Base-by-base conservation (phyloP, 2,797 vertebrate genomes). In the Melanotaenia boesemani region DNA sequence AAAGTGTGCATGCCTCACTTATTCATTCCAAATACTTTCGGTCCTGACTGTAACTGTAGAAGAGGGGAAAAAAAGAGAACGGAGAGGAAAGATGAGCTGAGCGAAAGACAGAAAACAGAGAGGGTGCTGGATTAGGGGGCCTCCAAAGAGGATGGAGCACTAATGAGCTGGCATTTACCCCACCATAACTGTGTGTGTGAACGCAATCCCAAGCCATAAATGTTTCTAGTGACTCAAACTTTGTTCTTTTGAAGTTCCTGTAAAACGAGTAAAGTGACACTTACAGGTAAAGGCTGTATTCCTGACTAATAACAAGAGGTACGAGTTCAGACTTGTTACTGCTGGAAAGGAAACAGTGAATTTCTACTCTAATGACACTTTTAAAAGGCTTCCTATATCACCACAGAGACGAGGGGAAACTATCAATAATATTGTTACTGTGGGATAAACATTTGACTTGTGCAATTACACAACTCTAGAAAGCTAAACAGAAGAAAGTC, bases 91-190 rank as follows among this genome's bases (percentile, higher is more conserved):
- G 24, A 72, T 75, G 22, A 67, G 68, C 63, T 65, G 71, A 73
- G 73, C 60, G 48, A 72, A 66, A 74, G 26, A 81, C 48, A 75
- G 70, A 75, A 84, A 72, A 85, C 70, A 82, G 81, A 89, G 61
- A 81, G 87, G 69, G 59, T 67, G 69, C 72, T 81, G 84, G 91
- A 93, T 94, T 93, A 94, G 77, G 85, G 90, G 89, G 86, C 89
- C 91, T 86, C 89, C 60, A 61, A 82, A 82, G 68, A 87, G 88
- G 76, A 87, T 41, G n/a, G 76, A 81, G 60, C 78, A 85, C 88
- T 92, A 94, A 94, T 93, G 91, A 94, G 88, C 86, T 88, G 88
- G 88, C 86, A 92, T 87, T 89, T 88, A 89, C 83, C 86, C 86
- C 77, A 86, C 67, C 86, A 75, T 89, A 74, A 77, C 65, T 67